Evolutionary conservation across 2,113 vertebrate genomes (phyloP).

Genomic region (Sebastes schlegelii): DNA sequence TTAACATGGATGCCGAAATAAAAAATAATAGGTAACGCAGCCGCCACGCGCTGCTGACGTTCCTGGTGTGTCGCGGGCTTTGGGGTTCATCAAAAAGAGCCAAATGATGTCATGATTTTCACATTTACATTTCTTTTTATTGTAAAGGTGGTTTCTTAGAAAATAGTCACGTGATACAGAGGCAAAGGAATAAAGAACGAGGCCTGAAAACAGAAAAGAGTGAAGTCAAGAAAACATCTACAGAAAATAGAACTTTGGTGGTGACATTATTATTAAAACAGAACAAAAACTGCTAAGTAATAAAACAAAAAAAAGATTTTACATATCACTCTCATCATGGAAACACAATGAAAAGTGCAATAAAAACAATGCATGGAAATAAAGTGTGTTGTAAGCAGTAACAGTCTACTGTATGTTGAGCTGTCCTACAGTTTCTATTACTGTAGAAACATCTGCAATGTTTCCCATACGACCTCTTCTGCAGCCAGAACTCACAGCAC

Average conservation of each 20-base stretch:
- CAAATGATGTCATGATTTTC: conserved; percentile 24
- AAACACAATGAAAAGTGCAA: conserved; percentile 1
- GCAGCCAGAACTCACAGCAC: background rate
- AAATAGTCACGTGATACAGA: conserved; percentile 76
- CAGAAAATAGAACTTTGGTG: conserved; percentile 86
- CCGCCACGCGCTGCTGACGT: too few species aligned
- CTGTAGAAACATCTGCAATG: background rate
- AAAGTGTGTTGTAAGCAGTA: conserved; percentile 14
- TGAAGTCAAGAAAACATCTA: conserved; percentile 79
- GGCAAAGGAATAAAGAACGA: conserved; percentile 43
- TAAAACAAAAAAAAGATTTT: conserved; percentile 2
- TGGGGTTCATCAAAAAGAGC: background rate
- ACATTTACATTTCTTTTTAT: conserved; percentile 81
- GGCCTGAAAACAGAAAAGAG: conserved; percentile 48
- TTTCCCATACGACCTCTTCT: background rate
- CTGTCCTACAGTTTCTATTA: background rate
- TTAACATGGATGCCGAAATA: too few species aligned
- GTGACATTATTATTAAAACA: conserved; percentile 78
- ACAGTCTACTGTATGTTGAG: conserved; percentile 23
- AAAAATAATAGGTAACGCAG: too few species aligned
- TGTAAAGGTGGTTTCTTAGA: conserved; percentile 93
- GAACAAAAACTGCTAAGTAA: conserved; percentile 63
- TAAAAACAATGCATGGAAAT: conserved; percentile 14
- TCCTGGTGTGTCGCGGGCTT: too few species aligned
- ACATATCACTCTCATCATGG: conserved; percentile 11